Conservation (phyloP, 2,113 vertebrate genomes). For the Poeciliopsis prolifica region DNA sequence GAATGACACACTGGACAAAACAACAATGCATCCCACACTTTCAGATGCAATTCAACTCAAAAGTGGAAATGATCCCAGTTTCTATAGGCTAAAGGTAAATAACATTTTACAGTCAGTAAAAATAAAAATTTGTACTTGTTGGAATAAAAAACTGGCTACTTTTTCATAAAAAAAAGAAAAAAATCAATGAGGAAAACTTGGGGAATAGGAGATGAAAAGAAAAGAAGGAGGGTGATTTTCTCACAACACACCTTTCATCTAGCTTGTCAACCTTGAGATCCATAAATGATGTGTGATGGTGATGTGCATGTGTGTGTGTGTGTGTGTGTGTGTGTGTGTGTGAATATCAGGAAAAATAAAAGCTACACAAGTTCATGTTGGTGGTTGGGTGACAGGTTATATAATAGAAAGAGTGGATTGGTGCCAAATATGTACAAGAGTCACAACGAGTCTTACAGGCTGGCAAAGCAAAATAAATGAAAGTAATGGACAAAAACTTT, state of each 20-base stretch:
- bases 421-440: neutral
- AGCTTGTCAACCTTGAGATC: conserved; percentile 29
- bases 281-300: neutral
- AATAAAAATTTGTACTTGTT: neutral
- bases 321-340: neutral
- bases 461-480: conserved; percentile 24
- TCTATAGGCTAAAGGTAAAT: neutral
- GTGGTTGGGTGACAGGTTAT: neutral
- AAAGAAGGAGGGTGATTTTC: conserved; percentile 17
- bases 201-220: conserved; percentile 8
- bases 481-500: conserved; percentile 2
- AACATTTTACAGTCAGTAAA: conserved; percentile 14
- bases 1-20: conserved; percentile 44
- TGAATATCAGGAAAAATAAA: conserved; percentile 16
- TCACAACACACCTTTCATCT: conserved; percentile 19
- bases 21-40: neutral
- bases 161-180: neutral
- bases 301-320: neutral
- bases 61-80: conserved; percentile 18
- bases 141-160: neutral
- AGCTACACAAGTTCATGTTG: conserved; percentile 18
- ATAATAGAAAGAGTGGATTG: conserved; percentile 23
- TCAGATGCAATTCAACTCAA: conserved; percentile 13
- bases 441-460: conserved; percentile 18
- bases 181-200: conserved; percentile 7